Evolutionary conservation across 2,888 invertebrate genomes (phyloP).

Genomic region (Schizaphis graminum): DNA sequence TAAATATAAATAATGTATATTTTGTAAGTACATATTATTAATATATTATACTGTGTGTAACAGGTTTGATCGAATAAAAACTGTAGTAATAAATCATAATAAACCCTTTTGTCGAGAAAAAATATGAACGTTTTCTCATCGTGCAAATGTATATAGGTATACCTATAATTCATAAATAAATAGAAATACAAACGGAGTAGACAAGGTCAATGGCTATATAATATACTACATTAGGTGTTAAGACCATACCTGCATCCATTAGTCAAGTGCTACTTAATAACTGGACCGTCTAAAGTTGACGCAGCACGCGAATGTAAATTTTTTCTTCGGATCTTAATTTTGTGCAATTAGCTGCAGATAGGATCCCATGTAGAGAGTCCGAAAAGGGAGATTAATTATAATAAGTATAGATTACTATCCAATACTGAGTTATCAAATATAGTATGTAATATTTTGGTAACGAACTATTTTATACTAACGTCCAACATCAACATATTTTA

Average conservation of each 20-base stretch:
- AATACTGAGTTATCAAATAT: neutral
- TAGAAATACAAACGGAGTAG: neutral
- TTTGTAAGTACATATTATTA: neutral
- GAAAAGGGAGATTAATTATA: neutral
- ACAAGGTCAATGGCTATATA: neutral
- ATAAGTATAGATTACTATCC: neutral
- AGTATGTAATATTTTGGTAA: neutral
- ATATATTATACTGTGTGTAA: neutral
- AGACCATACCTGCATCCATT: constrained; percentile 39
- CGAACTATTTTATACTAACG: neutral
- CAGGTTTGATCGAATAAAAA: constrained; percentile 1
- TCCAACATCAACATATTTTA: neutral
- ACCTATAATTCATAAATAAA: neutral
- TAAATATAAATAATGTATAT: neutral
- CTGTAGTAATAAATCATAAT: constrained; percentile 17
- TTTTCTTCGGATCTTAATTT: neutral
- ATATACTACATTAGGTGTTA: constrained; percentile 33
- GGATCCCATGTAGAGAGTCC: neutral
- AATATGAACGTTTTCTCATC: neutral
- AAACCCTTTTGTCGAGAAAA: neutral
- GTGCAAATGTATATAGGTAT: neutral
- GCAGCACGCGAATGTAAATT: neutral
- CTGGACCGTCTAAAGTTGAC: constrained; percentile 45
- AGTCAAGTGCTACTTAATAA: constrained; percentile 64
- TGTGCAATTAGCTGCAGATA: neutral